Conservation (phyloP, 2,113 vertebrate species). For the Anolis carolinensis region DNA sequence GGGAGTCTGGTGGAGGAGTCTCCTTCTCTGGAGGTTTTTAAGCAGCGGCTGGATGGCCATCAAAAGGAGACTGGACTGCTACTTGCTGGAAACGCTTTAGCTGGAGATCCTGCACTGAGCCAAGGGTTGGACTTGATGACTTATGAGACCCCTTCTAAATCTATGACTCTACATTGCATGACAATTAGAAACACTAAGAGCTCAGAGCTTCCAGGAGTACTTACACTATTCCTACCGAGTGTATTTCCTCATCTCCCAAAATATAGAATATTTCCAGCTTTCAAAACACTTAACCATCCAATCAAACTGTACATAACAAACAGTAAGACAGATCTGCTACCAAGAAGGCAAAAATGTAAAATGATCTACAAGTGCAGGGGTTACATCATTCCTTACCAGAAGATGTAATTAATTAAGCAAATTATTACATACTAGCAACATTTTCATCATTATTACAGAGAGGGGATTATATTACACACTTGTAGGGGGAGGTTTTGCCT, state of each 20-base stretch:
- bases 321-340: background rate
- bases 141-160: too few relatives aligned
- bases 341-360: background rate
- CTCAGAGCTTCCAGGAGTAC: background rate
- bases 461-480: background rate
- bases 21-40: too few relatives aligned
- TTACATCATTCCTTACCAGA: background rate
- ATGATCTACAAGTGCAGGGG: background rate
- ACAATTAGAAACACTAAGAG: constrained; percentile 18
- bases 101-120: too few relatives aligned
- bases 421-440: background rate
- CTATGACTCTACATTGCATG: constrained; percentile 12
- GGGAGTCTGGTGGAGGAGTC: too few relatives aligned
- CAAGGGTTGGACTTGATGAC: too few relatives aligned
- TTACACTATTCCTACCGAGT: background rate
- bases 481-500: background rate
- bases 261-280: constrained; percentile 26
- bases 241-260: background rate
- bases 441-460: background rate
- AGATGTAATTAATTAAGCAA: background rate
- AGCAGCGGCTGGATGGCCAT: too few relatives aligned
- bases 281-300: background rate
- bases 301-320: constrained; percentile 16
- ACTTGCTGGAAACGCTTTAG: too few relatives aligned
- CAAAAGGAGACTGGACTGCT: too few relatives aligned